These are phyloP conservation scores for Pantherophis vulpinus DNA, from an alignment of 2,797 vertebrate species.

Conservation along the genomic window DNA sequence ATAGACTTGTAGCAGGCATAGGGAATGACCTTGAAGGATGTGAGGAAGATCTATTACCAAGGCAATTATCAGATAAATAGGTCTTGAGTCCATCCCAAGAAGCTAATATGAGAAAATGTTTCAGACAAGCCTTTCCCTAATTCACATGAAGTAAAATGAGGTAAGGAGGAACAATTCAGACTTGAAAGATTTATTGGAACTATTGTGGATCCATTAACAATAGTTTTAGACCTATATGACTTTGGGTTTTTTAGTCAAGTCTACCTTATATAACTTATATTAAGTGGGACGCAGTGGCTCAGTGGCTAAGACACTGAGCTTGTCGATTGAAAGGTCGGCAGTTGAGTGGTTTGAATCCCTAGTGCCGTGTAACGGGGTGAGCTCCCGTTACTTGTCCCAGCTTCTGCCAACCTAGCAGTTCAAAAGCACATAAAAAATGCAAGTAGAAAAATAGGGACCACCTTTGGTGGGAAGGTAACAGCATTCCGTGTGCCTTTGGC, in stretches of 20 bases:
- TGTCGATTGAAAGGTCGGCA: too few species aligned
- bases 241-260: background rate
- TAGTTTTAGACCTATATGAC: background rate
- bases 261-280: background rate
- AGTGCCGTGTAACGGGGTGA: too few species aligned
- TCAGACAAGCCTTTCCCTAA: background rate
- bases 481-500: too few species aligned
- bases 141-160: background rate
- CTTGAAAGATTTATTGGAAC: background rate
- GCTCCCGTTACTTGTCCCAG: too few species aligned
- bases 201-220: background rate
- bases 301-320: too few species aligned
- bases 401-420: too few species aligned
- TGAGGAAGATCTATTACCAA: background rate
- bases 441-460: too few species aligned
- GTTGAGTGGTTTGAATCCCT: too few species aligned
- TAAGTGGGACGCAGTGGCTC: too few species aligned
- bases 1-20: background rate
- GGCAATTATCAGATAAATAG: background rate
- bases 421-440: too few species aligned
- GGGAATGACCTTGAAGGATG: background rate
- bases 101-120: background rate
- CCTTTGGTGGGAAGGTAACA: too few species aligned
- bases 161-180: background rate
- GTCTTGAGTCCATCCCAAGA: background rate